These are phyloP conservation scores for Aculops lycopersici DNA, from an alignment of 1,140 invertebrate species.

Conservation along the genomic window DNA sequence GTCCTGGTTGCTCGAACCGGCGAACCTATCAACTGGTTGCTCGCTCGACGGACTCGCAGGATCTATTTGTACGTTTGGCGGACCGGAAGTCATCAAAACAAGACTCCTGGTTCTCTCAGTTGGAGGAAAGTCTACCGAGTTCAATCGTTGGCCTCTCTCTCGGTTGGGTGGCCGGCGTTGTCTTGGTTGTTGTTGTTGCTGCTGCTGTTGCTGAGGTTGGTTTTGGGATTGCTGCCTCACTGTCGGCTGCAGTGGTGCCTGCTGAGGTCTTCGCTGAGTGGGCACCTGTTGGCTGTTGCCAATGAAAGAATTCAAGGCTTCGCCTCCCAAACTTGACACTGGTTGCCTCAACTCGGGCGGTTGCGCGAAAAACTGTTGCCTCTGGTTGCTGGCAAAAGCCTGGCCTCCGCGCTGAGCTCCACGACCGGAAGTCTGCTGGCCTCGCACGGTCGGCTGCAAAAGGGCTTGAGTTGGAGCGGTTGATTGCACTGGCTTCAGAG, in stretches of 20 bases:
- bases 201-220: neutral
- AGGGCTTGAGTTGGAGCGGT: too few species aligned
- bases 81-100: neutral
- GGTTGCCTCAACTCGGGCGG: neutral
- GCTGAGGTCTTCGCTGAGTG: neutral
- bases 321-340: neutral
- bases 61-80: neutral
- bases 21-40: neutral
- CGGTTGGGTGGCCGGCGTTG: neutral
- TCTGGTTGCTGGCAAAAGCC: neutral
- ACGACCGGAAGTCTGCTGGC: neutral
- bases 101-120: neutral
- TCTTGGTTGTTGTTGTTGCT: neutral
- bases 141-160: slow-evolving; percentile 1
- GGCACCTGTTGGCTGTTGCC: too few species aligned
- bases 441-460: neutral
- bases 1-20: slow-evolving; percentile 2
- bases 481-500: neutral
- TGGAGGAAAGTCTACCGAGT: slow-evolving; percentile 1
- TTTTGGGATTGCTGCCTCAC: too few species aligned
- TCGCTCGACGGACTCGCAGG: neutral
- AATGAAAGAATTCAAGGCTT: too few species aligned
- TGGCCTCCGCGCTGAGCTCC: neutral
- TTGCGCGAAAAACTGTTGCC: neutral
- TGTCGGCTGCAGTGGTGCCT: too few species aligned